Evolutionary conservation across 2,797 vertebrate genomes (phyloP), one percentile per base, ranked within the genome.

Genomic region (Typhlichthys eigenmanni): DNA sequence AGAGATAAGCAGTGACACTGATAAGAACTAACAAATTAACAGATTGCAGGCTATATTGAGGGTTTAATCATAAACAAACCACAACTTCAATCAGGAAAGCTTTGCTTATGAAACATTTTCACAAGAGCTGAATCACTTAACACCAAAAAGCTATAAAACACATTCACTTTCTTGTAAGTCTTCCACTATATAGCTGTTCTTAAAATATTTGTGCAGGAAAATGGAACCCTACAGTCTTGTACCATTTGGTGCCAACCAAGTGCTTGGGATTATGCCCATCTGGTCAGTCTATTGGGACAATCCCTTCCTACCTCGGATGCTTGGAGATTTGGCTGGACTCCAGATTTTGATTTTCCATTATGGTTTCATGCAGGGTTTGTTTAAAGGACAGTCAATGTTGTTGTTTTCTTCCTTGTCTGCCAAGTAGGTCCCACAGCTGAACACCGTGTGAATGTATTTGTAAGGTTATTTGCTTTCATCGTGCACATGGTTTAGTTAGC

Each of bases 221-320:
- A 54, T 13, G 6, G 1, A 19, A 43, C 34, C 67, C 55, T 49
- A 38, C 50, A 29, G 55, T n/a, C 47, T 46, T 54, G 57, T 74
- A 64, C 32, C 58, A 54, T 70, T 72, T 59, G 86, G 80, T 83
- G 76, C 63, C 52, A 29, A 29, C 24, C 24, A 29, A 29, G 24
- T 60, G 74, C 75, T 77, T 85, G 81, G 73, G 70, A 67, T 66
- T 63, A 60, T 58, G 72, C 65, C 76, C 29, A 66, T 54, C 58
- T 47, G 51, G 60, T 16, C 69, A 69, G 76, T 57, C 65, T 60
- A 55, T 29, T 55, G 47, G 71, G 60, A 71, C 48, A 50, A 72
- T 69, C 70, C 63, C 64, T 55, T 70, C 80, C 79, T 78, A 85
- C 85, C 85, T 82, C 47, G 56, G 69, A 63, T 51, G 19, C 54